These are phyloP conservation scores for Etheostoma nigrum DNA, from an alignment of 2,797 vertebrate species.

Conservation along the genomic window DNA sequence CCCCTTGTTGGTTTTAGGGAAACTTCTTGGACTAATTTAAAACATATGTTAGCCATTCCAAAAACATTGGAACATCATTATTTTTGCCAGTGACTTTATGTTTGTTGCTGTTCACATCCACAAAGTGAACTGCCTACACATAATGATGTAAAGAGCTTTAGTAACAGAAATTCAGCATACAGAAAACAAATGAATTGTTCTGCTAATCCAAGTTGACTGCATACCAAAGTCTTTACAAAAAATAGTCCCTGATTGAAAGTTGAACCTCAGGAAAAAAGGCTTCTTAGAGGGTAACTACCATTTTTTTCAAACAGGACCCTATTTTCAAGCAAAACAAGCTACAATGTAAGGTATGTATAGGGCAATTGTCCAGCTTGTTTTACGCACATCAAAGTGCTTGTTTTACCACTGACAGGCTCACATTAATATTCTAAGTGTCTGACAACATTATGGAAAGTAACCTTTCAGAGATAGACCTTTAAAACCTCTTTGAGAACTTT, in stretches of 20 bases:
- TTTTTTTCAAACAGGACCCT: too few relatives aligned
- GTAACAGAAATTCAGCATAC: not conserved
- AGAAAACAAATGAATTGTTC: not conserved
- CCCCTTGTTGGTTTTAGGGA: constrained; percentile 14
- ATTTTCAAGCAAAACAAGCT: too few relatives aligned
- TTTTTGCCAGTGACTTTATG: not conserved
- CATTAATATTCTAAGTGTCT: too few relatives aligned
- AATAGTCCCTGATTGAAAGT: not conserved
- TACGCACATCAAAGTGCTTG: too few relatives aligned
- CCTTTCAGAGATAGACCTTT: too few relatives aligned
- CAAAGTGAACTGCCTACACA: not conserved
- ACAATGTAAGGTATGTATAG: too few relatives aligned
- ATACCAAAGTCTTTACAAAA: not conserved
- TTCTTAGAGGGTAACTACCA: not conserved
- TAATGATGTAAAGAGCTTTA: not conserved
- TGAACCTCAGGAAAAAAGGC: not conserved
- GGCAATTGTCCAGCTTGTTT: too few relatives aligned
- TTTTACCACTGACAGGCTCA: too few relatives aligned
- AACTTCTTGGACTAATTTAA: constrained; percentile 38
- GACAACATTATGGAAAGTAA: too few relatives aligned
- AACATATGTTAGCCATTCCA: constrained; percentile 43
- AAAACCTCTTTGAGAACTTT: too few relatives aligned
- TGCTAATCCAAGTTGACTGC: not conserved
- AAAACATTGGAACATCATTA: not conserved
- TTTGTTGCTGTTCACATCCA: not conserved